phyloP scores from a whole-genome alignment of 1,140 invertebrate genomes.

The Trachymyrmex cornetzi region DNA sequence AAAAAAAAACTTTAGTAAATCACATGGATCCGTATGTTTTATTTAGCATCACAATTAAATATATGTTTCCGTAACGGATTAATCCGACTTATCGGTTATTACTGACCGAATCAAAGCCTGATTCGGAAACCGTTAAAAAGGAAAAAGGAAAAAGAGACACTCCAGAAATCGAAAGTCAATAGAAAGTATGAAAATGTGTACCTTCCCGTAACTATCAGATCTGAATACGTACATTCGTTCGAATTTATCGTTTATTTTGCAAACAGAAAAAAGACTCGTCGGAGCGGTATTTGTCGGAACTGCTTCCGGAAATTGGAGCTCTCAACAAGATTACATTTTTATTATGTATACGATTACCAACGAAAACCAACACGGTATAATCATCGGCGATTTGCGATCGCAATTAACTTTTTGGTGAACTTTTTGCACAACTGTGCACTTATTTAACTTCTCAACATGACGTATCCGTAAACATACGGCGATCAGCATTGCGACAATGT shows the following conservation, averaged over 20 bases:
- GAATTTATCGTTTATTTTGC: not conserved
- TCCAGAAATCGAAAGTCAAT: too few relatives aligned
- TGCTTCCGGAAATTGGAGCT: not conserved
- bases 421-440: not conserved
- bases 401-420: not conserved
- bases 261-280: not conserved
- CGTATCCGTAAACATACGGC: not conserved
- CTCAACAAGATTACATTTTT: not conserved
- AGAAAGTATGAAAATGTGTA: slow-evolving; percentile 7
- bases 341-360: not conserved
- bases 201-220: not conserved
- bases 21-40: too few relatives aligned
- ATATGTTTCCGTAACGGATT: too few relatives aligned
- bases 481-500: not conserved
- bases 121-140: too few relatives aligned
- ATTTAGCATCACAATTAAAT: too few relatives aligned
- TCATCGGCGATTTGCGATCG: not conserved
- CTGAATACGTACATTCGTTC: not conserved
- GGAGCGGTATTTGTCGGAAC: not conserved
- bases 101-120: too few relatives aligned
- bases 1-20: too few relatives aligned
- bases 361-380: not conserved
- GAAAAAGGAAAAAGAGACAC: too few relatives aligned
- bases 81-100: too few relatives aligned
- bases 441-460: not conserved